Percentiles rank a stretch among this genome's conserved stretches.
Conservation (phyloP, 64 coral and sea anemone species). For the Montipora cactus region DNA sequence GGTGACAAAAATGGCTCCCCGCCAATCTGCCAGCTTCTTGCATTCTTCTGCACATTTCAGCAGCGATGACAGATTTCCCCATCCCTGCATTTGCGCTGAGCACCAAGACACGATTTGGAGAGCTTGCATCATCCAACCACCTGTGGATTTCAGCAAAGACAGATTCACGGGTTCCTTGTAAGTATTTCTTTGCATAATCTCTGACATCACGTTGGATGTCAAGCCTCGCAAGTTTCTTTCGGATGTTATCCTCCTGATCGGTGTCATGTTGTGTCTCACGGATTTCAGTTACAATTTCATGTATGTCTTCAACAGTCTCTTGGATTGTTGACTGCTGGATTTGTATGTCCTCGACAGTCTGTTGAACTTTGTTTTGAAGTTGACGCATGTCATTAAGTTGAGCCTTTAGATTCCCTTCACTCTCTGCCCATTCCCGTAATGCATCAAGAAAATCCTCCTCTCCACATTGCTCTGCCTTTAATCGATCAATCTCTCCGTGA, state of each 20-base stretch:
- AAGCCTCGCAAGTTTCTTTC: background rate
- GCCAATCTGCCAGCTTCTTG: constrained; percentile 19
- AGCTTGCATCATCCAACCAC: constrained; percentile 2
- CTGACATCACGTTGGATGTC: background rate
- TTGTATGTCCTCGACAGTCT: too few relatives aligned
- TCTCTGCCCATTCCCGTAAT: too few relatives aligned
- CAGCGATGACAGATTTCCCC: constrained; percentile 51
- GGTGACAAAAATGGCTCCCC: constrained; percentile 57
- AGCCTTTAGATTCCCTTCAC: too few relatives aligned
- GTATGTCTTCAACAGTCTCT: too few relatives aligned
- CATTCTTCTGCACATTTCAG: constrained; percentile 43
- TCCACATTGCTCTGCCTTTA: too few relatives aligned
- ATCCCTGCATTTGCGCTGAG: constrained; percentile 50
- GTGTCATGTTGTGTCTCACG: too few relatives aligned
- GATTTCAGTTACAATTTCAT: too few relatives aligned
- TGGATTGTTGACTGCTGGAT: too few relatives aligned
- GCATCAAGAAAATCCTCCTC: too few relatives aligned
- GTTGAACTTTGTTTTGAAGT: too few relatives aligned
- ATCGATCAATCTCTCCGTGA: too few relatives aligned
- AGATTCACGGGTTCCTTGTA: background rate
- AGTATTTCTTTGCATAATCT: background rate
- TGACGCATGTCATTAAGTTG: too few relatives aligned
- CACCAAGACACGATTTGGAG: constrained; percentile 23
- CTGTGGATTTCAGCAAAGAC: background rate
- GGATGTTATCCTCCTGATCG: background rate